Evolutionary conservation across 2,888 invertebrate genomes (phyloP).

Genomic region (Osmoderma eremita): DNA sequence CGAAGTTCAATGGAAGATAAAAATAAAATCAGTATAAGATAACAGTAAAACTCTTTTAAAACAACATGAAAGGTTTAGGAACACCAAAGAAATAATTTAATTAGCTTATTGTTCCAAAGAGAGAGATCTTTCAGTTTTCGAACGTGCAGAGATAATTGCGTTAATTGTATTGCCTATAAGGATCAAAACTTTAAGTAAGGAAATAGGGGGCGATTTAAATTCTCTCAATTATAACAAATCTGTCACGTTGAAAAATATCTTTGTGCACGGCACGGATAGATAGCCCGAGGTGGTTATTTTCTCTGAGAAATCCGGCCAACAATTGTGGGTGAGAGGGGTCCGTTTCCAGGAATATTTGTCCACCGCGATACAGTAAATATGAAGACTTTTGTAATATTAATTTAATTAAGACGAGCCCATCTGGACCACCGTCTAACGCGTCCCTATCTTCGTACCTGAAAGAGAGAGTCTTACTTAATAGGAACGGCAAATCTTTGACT

Average conservation of each 20-base stretch:
- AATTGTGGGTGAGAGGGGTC: constrained; percentile 68
- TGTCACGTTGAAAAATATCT: constrained; percentile 68
- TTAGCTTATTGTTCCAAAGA: not conserved
- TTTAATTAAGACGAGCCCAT: constrained; percentile 71
- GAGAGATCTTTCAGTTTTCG: not conserved
- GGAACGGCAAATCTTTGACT: constrained; percentile 3
- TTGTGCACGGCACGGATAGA: constrained; percentile 54
- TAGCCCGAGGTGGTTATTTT: constrained; percentile 54
- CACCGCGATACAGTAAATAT: constrained; percentile 62
- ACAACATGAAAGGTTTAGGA: too few species aligned
- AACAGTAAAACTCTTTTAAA: too few species aligned
- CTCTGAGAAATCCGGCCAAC: constrained; percentile 63
- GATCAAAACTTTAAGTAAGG: constrained; percentile 13
- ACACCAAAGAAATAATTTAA: too few species aligned
- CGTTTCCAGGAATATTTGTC: constrained; percentile 69
- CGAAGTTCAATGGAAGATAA: too few species aligned
- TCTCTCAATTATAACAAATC: constrained; percentile 69
- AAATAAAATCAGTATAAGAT: too few species aligned
- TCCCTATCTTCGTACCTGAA: constrained; percentile 72
- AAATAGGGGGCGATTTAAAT: constrained; percentile 52
- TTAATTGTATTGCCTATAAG: constrained; percentile 7
- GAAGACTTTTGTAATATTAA: constrained; percentile 68
- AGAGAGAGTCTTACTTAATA: constrained; percentile 13
- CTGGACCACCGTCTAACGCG: constrained; percentile 73
- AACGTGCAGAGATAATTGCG: not conserved